phyloP scores from a whole-genome alignment of 1,140 invertebrate species.

The Parasteatoda tepidariorum region DNA sequence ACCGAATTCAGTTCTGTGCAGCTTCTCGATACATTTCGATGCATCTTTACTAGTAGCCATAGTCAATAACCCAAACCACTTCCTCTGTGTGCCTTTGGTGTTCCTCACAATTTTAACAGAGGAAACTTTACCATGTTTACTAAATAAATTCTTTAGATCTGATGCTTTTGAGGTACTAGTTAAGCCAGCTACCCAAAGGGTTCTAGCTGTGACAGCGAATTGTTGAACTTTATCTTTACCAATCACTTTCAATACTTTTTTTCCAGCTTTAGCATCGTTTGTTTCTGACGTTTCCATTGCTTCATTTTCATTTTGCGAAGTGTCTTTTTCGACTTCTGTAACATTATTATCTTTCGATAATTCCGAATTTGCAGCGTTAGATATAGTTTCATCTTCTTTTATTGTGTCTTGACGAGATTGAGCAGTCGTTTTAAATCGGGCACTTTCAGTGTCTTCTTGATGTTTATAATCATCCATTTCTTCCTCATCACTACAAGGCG shows the following conservation, averaged over 20 bases:
- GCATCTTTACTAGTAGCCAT: conserved; percentile 91
- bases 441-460: conserved; percentile 38
- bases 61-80: conserved; percentile 94
- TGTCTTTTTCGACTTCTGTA: conserved; percentile 6
- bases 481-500: conserved; percentile 24
- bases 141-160: conserved; percentile 91
- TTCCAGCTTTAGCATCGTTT: not conserved
- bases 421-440: conserved; percentile 32
- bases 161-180: conserved; percentile 88
- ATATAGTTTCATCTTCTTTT: conserved; percentile 66
- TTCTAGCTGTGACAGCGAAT: conserved; percentile 70
- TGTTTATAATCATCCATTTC: conserved; percentile 13
- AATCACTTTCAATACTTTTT: conserved; percentile 46
- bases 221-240: conserved; percentile 37
- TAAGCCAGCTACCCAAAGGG: conserved; percentile 93
- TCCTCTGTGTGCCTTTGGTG: conserved; percentile 79
- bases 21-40: conserved; percentile 87
- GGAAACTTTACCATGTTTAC: conserved; percentile 92
- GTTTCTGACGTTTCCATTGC: conserved; percentile 76
- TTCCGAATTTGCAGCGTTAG: conserved; percentile 58
- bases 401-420: not conserved
- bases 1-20: conserved; percentile 90
- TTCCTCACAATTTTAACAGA: conserved; percentile 96
- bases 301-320: conserved; percentile 76
- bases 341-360: not conserved